A percentile compares a stretch with the other conserved stretches of the same genome.
These are phyloP conservation scores for Gnathonemus longibarbis DNA, from an alignment of 2,113 vertebrate genomes.

Conservation along the genomic window DNA sequence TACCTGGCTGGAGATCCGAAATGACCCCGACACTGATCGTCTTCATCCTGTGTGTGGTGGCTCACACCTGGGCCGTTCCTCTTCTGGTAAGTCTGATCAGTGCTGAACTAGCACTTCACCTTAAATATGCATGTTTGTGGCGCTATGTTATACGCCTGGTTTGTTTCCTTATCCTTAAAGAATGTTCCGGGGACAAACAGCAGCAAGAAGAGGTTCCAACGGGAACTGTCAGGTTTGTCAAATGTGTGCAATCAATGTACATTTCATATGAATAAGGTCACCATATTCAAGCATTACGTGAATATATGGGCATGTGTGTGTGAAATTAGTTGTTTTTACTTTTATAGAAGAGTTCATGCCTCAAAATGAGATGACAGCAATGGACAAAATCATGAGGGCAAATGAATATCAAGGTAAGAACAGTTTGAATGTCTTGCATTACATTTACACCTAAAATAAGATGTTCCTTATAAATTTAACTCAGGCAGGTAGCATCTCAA, in stretches of 20 bases:
- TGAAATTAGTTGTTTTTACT: neutral
- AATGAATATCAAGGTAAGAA: conserved; percentile 54
- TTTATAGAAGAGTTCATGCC: conserved; percentile 36
- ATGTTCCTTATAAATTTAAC: neutral
- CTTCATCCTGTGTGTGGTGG: conserved; percentile 41
- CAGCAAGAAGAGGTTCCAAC: conserved; percentile 34
- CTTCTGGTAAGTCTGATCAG: conserved; percentile 47
- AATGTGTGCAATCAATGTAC: neutral
- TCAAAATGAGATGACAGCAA: conserved; percentile 41
- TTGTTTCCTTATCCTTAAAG: conserved; percentile 36
- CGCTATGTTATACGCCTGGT: neutral
- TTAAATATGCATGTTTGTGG: neutral
- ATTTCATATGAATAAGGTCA: neutral
- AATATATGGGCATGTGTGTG: neutral
- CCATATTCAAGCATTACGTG: neutral
- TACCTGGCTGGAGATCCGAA: conserved; percentile 32
- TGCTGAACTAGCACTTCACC: neutral
- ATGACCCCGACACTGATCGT: conserved; percentile 8
- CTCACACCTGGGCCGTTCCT: conserved; percentile 31
- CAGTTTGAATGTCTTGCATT: neutral
- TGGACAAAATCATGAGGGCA: conserved; percentile 60
- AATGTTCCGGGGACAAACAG: conserved; percentile 44
- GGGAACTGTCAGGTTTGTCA: conserved; percentile 17
- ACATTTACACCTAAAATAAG: neutral
- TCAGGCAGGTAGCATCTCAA: neutral